Base-by-base conservation (phyloP, 2,888 invertebrate species). In the Neoscelio sp. region DNA sequence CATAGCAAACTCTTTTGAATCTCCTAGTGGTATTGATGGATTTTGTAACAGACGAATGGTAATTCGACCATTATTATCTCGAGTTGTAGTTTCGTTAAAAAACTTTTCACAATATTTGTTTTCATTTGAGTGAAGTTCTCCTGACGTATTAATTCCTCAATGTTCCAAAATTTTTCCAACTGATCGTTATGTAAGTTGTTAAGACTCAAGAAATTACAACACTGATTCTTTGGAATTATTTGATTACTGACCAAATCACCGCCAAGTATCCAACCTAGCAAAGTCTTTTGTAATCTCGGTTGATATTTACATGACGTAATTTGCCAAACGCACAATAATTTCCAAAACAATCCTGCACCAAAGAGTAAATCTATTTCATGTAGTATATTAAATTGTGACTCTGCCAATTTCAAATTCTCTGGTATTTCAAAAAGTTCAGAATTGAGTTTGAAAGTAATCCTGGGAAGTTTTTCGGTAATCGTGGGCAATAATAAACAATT, bases 401-500 rank as follows among this genome's bases (percentile, higher is more conserved):
- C 64, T 7, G 50, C 64, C 0, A 64, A 35, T 1, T 13, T 10
- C 2, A 64, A 5, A 28, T 64, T 40, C 0, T 10, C 0, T 13
- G 50, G 40, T 10, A 64, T 40, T n/a, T 38, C 12, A 2, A 38
- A 12, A 1, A 12, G 3, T 2, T 38, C 13, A 1, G 38, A 3
- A 3, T 38, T 12, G 4, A 38, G 2, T 38, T 38, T 7, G 0
- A n/a, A n/a, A n/a, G n/a, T n/a, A n/a, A 77, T 35, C 15, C 79
- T 74, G 7, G 79, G 79, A 23, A 54, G 18, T 23, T 17, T 35
- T 20, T 18, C 54, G 2, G 80, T 80, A 15, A 82, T 78, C 8
- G 10, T 40, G 13, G 81, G 73, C 13, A 80, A n/a, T 0, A 80
- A 67, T 15, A 82, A 28, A n/a, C n/a, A n/a, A n/a, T n/a, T n/a